Base-by-base conservation (phyloP, 2,797 vertebrate genomes). In the Micropoecilia bifurca region DNA sequence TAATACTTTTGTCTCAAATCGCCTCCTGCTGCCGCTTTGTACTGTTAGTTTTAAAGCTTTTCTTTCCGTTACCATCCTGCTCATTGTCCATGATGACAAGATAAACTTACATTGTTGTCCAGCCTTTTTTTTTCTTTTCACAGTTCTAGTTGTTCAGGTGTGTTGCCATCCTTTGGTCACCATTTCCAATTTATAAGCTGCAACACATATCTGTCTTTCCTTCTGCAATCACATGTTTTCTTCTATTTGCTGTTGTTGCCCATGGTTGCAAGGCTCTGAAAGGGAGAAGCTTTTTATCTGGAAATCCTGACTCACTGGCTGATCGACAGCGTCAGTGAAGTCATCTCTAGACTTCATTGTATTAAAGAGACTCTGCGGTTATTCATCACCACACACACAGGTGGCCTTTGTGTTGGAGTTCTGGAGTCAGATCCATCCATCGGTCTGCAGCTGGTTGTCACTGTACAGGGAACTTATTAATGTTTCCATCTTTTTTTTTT, bases 361-460 rank as follows among this genome's bases (percentile, higher is more conserved):
- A 33, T 83, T 69, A 57, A 75, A 76, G 75, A 79, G 74, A 83
- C 72, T 73, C 71, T 77, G 12, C 28, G 75, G 43, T 77, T 82
- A 78, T 85, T 88, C 39, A 88, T 84, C 74, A 50, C 9, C 39
- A 25, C 77, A 16, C 80, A 80, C 89, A 90, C 59, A 84, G 88
- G 18, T 79, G 2, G 82, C 16, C 89, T 85, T 93, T 93, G 92
- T 94, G 83, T 74, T 57, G 74, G 61, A 77, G 76, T 79, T 28
- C 16, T 46, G 13, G 73, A 76, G 77, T 85, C 86, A 74, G 77
- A 82, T 71, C 47, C 46, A 55, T 80, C 76, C 71, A 0, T 83
- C 33, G 41, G 59, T 90, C 85, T 85, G 81, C 87, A 89, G 88
- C 87, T 91, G 88, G 75, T 85, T 84, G 86, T 85, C 81, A 80